Base-by-base conservation (phyloP, 2,797 vertebrate species). In the Sebastes variabilis region DNA sequence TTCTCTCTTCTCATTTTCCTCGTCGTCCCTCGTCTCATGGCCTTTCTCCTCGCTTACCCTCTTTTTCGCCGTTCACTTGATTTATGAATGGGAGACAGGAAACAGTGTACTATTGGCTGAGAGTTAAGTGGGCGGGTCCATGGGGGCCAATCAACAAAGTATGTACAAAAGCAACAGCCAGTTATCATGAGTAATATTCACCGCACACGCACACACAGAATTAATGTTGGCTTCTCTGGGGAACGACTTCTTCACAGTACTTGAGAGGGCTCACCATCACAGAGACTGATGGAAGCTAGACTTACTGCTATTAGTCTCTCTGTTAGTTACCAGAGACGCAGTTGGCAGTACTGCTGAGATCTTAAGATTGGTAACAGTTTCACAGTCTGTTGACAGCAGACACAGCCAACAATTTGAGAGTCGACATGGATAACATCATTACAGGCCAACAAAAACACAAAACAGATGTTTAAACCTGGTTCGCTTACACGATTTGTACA, bases 81-180 rank as follows among this genome's bases (percentile, higher is more conserved):
- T 67, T 77, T 74, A 85, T 72, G 81, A 81, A 66, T 77, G 75
- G 36, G 54, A 73, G 77, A 72, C 66, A 71, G 72, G 76, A 85
- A 85, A 85, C 79, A 3, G 11, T 8, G 24, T 18, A 34, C 72
- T 49, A 83, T 65, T 88, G 83, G 82, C 61, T 62, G 8, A 69
- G 61, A 49, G 60, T 52, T 32, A 75, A 67, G 88, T 83, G 80
- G 83, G 77, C 4, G 30, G 61, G 65, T 89, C 87, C 52, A 22
- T 10, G 3, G 87, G 79, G 91, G 69, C 59, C 79, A 92, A 90
- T 92, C 83, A 83, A 67, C 75, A 75, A 88, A 87, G 76, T 75
- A 88, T 86, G 87, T 83, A 77, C 74, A 74, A 74, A 77, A 85
- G 70, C 77, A 85, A 66, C 76, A 82, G 60, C 74, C 80, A 87